Evolutionary conservation across 2,797 vertebrate genomes (phyloP), one percentile per base, ranked within the genome.

Genomic region (Sardinella longiceps): DNA sequence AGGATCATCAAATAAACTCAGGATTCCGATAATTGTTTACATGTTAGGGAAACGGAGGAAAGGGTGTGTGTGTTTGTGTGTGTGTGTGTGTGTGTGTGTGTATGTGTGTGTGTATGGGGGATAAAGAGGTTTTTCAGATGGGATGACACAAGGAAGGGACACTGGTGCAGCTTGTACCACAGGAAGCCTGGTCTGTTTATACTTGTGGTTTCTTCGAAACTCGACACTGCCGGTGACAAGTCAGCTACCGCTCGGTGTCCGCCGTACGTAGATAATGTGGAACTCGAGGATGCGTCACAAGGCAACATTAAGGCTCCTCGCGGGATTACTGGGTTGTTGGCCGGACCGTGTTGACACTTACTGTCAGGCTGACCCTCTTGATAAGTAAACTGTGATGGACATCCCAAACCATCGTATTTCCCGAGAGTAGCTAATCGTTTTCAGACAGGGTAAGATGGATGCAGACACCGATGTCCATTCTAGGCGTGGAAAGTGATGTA

Each of bases 1-100:
- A 87, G 50, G 85, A 89, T 88, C 85, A 91, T 93, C 90, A 94
- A 94, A 95, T 94, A 94, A 95, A 94, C 92, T 81, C 66, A 85
- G 11, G 87, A 88, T 90, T 89, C 89, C 82, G 83, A 87, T 88
- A 91, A 91, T 90, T 94, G 92, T 94, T 95, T 94, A 94, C 91
- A 90, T 86, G 85, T 89, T 88, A 82, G 84, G 86, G 88, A 56
- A 84, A 84, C 88, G 39, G 14, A 50, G 77, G 63, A 48, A 58
- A 83, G 88, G 84, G 66, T 81, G 60, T 81, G 30, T 86, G 60
- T 85, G 25, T 28, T 28, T 58, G 28, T 30, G 60, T 9, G 28
- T 12, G 83, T 88, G 85, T 56, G 12, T 1, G 14, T 5, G 30
- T 33, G 56, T 58, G 60, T 30, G 28, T 58, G 58, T 28, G 58